Evolutionary conservation across 2,113 vertebrate species (phyloP), one percentile per base, ranked within the genome.

Genomic region (Myocastor coypus): DNA sequence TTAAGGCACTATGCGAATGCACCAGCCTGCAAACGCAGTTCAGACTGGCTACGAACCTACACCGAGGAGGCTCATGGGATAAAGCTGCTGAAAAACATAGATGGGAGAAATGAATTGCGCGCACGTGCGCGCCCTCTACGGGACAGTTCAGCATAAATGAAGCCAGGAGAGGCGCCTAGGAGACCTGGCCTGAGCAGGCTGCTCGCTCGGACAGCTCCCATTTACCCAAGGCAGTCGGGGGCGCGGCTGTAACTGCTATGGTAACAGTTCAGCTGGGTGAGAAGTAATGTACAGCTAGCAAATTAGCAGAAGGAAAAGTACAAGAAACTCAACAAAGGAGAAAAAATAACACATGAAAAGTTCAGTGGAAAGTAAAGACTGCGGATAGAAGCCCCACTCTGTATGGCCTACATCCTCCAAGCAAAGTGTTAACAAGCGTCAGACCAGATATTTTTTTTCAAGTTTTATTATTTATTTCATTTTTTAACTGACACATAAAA

Each of bases 171-270:
- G 2, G 11, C 17, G 34, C 3, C 0, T 7, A 14, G 1, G 1
- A 57, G 66, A 7, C n/a, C 7, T 32, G 37, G 0, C 24, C 46
- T 7, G 17, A n/a, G 0, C 24, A 32, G 0, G 2, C 68, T 5
- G 22, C 46, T 5, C 12, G 55, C n/a, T n/a, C n/a, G 40, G 32
- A 28, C 20, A 89, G 63, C 0, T 52, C 6, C 14, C 50, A 4
- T 46, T 64, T 26, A 30, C 3, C n/a, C 11, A 52, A 52, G 68
- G 14, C 2, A 20, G 59, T 9, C 14, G 0, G 66, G 37, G 12
- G 26, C 1, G 16, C 8, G 4, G 37, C 7, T 37, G 46, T 14
- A 2, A 78, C 1, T 17, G 12, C 68, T 59, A 52, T 26, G 17
- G 30, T 4, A 28, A 34, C 30, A 34, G n/a, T 20, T 66, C 37